Evolutionary conservation across 2,888 invertebrate species (phyloP), one percentile per base, ranked within the genome.

Genomic region (Eristalinus sepulchralis): DNA sequence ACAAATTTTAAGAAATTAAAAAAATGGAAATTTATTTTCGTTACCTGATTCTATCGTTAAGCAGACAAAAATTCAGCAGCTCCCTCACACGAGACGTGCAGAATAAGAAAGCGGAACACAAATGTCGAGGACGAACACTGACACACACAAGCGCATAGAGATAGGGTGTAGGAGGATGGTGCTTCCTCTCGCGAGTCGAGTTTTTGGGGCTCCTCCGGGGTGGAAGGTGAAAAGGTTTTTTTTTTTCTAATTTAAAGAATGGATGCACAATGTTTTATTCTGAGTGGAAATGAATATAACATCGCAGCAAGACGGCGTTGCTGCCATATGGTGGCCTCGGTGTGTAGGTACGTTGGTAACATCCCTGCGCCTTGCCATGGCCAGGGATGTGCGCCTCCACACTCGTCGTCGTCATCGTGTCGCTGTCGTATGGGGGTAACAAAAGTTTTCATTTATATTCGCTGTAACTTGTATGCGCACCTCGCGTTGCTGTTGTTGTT

Each of bases 1-100:
- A 70, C 85, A 86, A 78, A 86, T 86, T 86, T 75, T 55, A 78
- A 59, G 47, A 85, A 85, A 76, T 72, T 62, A 79, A 73, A 34
- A 47, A 47, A 47, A 17, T 2, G 17, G 36, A 70, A n/a, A 22
- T 68, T 72, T 81, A 20, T 85, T 86, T 73, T 47, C 10, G 36
- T 85, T 78, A 57, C 71, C 55, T 62, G 55, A 47, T 53, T 11
- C 34, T 36, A 36, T 22, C 39, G 39, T 72, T 24, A 64, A 57
- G 27, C 13, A 24, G 34, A 11, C 13, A 63, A 22, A 20, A 47
- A 33, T 31, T 13, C 24, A 57, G 24, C 47, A 17, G 2, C 27
- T 5, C 27, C 27, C 27, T 27, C 47, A 39, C 24, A 31, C 13
- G 20, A n/a, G 11, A 57, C 10, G 11, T 24, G 13, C 24, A 24